Conservation (phyloP, 1,140 invertebrate genomes). For the Aphelinus atriplicis region DNA sequence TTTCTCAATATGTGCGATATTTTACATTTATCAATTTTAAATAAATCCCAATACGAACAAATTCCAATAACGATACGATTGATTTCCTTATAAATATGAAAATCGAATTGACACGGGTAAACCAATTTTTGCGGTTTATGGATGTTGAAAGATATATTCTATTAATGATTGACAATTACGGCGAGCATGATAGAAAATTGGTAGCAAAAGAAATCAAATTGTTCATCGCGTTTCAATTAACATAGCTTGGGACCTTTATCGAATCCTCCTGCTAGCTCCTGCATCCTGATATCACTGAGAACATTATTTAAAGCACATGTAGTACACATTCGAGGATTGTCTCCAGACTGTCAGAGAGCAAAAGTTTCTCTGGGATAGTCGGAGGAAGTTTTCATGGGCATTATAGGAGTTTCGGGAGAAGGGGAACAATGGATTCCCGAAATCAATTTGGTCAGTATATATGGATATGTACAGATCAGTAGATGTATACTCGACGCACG, state of each 20-base stretch:
- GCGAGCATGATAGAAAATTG: not conserved
- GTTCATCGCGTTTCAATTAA: conserved; percentile 21
- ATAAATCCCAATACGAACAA: too few relatives aligned
- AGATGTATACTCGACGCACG: conserved; percentile 5
- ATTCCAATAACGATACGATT: too few relatives aligned
- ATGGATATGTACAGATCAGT: conserved; percentile 43
- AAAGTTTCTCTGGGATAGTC: conserved; percentile 24
- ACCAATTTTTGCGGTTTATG: too few relatives aligned
- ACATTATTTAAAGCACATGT: conserved; percentile 39
- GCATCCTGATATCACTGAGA: not conserved
- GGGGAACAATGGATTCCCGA: conserved; percentile 40
- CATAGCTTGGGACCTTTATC: not conserved
- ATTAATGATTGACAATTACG: not conserved
- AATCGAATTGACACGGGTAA: too few relatives aligned
- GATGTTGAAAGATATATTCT: too few relatives aligned
- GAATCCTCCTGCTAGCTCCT: not conserved
- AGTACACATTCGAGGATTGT: conserved; percentile 36
- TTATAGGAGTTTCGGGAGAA: conserved; percentile 9
- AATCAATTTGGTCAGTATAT: conserved; percentile 47
- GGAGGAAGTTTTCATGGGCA: conserved; percentile 35
- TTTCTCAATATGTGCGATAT: too few relatives aligned
- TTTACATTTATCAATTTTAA: too few relatives aligned
- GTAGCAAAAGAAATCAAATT: not conserved
- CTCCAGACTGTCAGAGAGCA: conserved; percentile 10
- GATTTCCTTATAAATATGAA: too few relatives aligned